These are phyloP conservation scores for Ormyrus nitidulus DNA, from an alignment of 2,888 invertebrate genomes.

Conservation along the genomic window DNA sequence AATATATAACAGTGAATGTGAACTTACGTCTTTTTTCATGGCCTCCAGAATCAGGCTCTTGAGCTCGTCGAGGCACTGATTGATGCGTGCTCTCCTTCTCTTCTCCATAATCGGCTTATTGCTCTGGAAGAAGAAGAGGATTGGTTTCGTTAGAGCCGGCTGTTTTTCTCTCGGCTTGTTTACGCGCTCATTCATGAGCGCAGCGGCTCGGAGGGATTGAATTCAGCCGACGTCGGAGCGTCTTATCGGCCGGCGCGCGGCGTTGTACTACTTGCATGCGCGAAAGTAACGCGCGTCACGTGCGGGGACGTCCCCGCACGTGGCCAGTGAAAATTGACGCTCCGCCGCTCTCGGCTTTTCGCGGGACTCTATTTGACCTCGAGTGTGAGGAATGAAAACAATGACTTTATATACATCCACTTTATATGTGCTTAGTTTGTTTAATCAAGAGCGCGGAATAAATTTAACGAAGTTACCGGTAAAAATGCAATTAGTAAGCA, in stretches of 20 bases:
- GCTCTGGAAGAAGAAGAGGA: conserved; percentile 80
- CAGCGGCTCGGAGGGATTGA: neutral
- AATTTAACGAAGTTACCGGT: conserved; percentile 8
- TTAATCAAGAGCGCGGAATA: neutral
- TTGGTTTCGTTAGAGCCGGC: neutral
- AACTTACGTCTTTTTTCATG: conserved; percentile 92
- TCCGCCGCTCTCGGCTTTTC: conserved; percentile 11
- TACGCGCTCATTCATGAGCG: neutral
- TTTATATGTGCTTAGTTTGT: too few species aligned
- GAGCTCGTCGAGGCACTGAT: conserved; percentile 91
- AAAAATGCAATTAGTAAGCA: neutral
- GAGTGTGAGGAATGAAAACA: neutral
- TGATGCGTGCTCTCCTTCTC: conserved; percentile 90
- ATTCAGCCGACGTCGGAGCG: neutral
- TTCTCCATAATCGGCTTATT: conserved; percentile 97
- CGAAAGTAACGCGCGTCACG: conserved; percentile 28
- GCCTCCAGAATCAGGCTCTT: conserved; percentile 91
- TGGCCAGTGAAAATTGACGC: conserved; percentile 42
- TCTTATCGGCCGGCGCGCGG: conserved; percentile 15
- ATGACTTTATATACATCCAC: too few species aligned
- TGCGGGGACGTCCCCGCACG: conserved; percentile 40
- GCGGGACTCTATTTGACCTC: neutral
- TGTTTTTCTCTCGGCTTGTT: neutral
- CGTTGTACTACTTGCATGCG: too few species aligned
- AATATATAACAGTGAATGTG: conserved; percentile 5